Percentiles rank a stretch among this genome's conserved stretches.
Conservation (phyloP, 1,140 invertebrate genomes). For the Tribolium madens region DNA sequence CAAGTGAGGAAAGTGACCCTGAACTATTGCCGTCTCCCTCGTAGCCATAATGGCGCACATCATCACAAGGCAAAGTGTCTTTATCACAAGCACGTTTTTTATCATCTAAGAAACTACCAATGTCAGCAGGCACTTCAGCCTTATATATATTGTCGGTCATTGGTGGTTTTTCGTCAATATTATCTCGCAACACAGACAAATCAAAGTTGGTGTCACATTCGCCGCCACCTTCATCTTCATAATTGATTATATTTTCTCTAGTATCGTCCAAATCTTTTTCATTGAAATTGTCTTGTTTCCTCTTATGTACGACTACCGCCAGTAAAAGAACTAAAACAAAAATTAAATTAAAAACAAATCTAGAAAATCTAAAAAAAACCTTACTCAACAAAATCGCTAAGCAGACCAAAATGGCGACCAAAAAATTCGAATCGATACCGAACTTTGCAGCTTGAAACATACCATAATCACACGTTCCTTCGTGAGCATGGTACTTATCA, state of each 20-base stretch:
- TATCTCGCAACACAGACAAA: conserved; percentile 82
- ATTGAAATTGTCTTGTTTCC: conserved; percentile 86
- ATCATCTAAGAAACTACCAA: conserved; percentile 90
- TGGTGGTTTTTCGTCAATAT: conserved; percentile 62
- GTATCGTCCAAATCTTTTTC: conserved; percentile 96
- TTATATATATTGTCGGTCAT: conserved; percentile 65
- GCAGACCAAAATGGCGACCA: conserved; percentile 86
- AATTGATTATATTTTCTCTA: conserved; percentile 96
- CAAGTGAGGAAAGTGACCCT: conserved; percentile 92
- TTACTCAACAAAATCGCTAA: conserved; percentile 80
- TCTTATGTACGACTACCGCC: conserved; percentile 87
- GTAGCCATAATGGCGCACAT: conserved; percentile 95
- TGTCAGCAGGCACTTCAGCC: conserved; percentile 71
- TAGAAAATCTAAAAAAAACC: conserved; percentile 59
- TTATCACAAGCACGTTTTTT: conserved; percentile 92
- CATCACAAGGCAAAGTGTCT: conserved; percentile 91
- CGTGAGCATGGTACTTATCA: conserved; percentile 73
- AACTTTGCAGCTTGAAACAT: conserved; percentile 81
- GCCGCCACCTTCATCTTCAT: conserved; percentile 96
- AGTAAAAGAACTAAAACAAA: conserved; percentile 80
- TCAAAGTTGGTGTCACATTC: conserved; percentile 96
- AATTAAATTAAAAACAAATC: conserved; percentile 41
- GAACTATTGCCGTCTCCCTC: conserved; percentile 94
- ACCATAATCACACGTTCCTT: conserved; percentile 77
- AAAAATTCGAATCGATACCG: conserved; percentile 85